Evolutionary conservation across 2,888 invertebrate species (phyloP).

Genomic region (Drosophila emarginata): DNA sequence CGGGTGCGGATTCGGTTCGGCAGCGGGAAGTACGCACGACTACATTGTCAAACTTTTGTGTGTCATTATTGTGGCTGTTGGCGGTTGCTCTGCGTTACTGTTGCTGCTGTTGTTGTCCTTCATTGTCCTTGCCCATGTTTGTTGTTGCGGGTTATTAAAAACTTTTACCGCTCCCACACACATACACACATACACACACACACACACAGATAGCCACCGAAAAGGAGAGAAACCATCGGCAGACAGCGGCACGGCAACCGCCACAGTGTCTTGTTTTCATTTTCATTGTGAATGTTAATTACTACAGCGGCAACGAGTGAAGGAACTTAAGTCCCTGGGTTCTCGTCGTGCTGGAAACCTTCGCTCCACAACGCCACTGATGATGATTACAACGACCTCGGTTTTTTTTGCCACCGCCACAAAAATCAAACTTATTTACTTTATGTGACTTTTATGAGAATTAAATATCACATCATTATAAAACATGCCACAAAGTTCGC

Average conservation of each 20-base stretch:
- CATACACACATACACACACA: no score
- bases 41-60: slow-evolving; percentile 73
- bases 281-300: slow-evolving; percentile 76
- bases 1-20: not conserved
- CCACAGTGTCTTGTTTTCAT: slow-evolving; percentile 65
- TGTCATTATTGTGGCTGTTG: slow-evolving; percentile 73
- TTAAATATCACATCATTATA: slow-evolving; percentile 30
- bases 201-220: slow-evolving; percentile 7
- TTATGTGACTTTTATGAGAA: slow-evolving; percentile 69
- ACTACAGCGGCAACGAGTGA: slow-evolving; percentile 47
- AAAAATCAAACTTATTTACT: slow-evolving; percentile 71
- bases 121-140: slow-evolving; percentile 47
- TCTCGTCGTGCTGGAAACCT: not conserved
- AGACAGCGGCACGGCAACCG: slow-evolving; percentile 4
- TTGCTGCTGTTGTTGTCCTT: not conserved
- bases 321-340: slow-evolving; percentile 37
- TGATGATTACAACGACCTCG: not conserved
- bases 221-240: not conserved
- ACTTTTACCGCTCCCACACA: slow-evolving; percentile 52
- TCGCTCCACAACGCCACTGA: not conserved
- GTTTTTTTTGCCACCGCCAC: slow-evolving; percentile 20
- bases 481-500: not conserved
- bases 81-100: slow-evolving; percentile 53
- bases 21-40: slow-evolving; percentile 57
- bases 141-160: slow-evolving; percentile 74